Base-by-base conservation (phyloP, 2,113 vertebrate species). In the Leptocoma aspasia region DNA sequence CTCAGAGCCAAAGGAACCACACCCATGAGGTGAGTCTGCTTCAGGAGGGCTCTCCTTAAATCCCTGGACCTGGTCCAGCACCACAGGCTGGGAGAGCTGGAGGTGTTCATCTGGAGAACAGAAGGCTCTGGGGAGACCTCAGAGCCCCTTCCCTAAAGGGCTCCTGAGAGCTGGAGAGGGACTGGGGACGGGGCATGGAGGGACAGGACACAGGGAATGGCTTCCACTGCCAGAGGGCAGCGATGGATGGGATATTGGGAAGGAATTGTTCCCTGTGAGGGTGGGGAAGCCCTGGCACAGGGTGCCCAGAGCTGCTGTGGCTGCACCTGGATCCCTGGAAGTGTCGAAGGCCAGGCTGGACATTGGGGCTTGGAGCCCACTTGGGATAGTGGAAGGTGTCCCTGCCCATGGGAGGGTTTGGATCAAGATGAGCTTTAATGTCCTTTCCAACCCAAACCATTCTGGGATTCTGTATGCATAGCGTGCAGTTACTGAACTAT, bases 251-350 rank as follows among this genome's bases (percentile, higher is more conserved):
- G 49, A 41, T 3, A 9, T 8, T 41, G n/a, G 65, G 56, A 1
- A 47, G 15, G 1, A 63, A 79, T 79, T 10, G 0, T 0, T 61
- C 8, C 7, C 65, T 54, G 23, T 0, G 3, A 78, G 54, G 28
- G 19, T 20, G 39, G 7, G 3, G 0, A 86, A 12, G 45, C 9
- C 22, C 73, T 69, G 72, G 39, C 27, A 60, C 39, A 65, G 59
- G 49, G 18, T 59, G 33, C 27, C 54, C 73, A 86, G 65, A 41
- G 65, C 0, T 54, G 49, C 30, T 79, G 56, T 11, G 65, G 30
- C n/a, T 79, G 56, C 65, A n/a, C 56, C 65, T 47, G 49, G 39
- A 70, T 31, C 41, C 57, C 65, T 63, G 57, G 24, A 0, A 63
- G 21, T 63, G 65, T 0, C 17, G 42, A 1, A 56, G 35, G 41